Base-by-base conservation (phyloP, 2,888 invertebrate species). In the Lasioglossum vierecki region DNA sequence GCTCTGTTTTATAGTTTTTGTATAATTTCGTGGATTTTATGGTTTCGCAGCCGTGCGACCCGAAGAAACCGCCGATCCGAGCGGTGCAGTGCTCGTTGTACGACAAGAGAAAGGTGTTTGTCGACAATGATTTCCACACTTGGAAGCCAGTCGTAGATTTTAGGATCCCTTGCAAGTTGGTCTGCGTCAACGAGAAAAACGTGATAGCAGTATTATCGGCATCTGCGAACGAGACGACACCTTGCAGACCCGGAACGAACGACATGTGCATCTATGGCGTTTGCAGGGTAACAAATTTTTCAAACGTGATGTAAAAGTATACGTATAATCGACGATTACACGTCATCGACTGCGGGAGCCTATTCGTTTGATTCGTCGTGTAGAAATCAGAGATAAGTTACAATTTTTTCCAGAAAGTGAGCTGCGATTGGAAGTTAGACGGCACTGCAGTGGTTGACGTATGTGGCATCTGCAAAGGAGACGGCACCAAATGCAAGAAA, bases 361-460 rank as follows among this genome's bases (percentile, higher is more conserved):
- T 15, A 22, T 9, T 53, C 0, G 53, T 53, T 53, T 9, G n/a
- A n/a, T n/a, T 9, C 22, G 22, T 53, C 9, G 3, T 53, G 53
- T 53, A 53, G 22, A 53, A 53, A n/a, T 53, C 53, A 9, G 15
- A 30, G 63, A 2, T 15, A 2, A n/a, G 4, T 11, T 13, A 15
- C 15, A 13, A 63, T 4, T 9, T 63, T 26, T 15, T 66, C 92
- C 96, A 98, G 97, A 97, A 97, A 95, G 97, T 98, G 78, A 98
- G 98, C n/a, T 98, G 98, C 95, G 98, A 98, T 95, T 98, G 98
- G 98, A 95, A 96, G 79, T 97, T 98, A 74, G 97, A 97, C 93
- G 98, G 98, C 0, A 96, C 96, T 78, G 96, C 97, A 49, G 96
- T 97, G 91, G 98, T 98, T 92, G 98, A 98, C 95, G 96, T 97